Evolutionary conservation across 2,888 invertebrate genomes (phyloP), one percentile per base, ranked within the genome.

Genomic region (Shargacucullia verbasci): DNA sequence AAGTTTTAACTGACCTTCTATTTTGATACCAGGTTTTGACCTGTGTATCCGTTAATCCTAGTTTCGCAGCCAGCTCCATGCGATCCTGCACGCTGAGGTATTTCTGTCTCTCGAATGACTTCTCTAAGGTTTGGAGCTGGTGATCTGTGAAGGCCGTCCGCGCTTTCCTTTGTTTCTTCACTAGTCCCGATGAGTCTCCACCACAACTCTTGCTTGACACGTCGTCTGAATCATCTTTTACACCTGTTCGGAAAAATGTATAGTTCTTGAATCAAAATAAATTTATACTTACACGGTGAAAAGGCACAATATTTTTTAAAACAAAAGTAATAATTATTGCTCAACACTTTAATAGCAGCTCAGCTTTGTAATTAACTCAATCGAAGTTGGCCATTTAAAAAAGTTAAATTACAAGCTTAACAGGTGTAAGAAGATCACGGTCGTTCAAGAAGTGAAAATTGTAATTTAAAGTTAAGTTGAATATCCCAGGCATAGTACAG

Each of bases 1-100:
- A 0, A 41, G 12, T 8, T 1, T 15, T 7, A 33, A 71, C 96
- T 95, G 88, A 98, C 99, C 99, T 96, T 95, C 99, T 95, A 88
- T 99, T 99, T 92, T 99, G 99, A 92, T 99, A 99, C 99, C 99
- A 99, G 81, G 99, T 99, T 94, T 99, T 99, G 87, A 99, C 99
- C 95, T 99, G 99, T 48, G 99, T 99, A 92, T 99, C 99, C 39
- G 98, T 99, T 58, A 99, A 95, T 80, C 98, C 98, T 79, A 99
- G 95, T 93, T 98, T 98, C 59, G 98, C 98, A 0, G 99, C 99
- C 80, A 99, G 94, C 92, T 99, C 99, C 98, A 99, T 99, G 73
- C 99, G 95, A 89, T 99, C 99, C 87, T 99, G 99, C 27, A 99
- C 98, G 86, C 98, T 98, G 71, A 99, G 96, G 94, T 99, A 99